A percentile compares a stretch with the other conserved stretches of the same genome.
Evolutionary conservation across 2,797 vertebrate species (phyloP).

Genomic region (Chelmon rostratus): DNA sequence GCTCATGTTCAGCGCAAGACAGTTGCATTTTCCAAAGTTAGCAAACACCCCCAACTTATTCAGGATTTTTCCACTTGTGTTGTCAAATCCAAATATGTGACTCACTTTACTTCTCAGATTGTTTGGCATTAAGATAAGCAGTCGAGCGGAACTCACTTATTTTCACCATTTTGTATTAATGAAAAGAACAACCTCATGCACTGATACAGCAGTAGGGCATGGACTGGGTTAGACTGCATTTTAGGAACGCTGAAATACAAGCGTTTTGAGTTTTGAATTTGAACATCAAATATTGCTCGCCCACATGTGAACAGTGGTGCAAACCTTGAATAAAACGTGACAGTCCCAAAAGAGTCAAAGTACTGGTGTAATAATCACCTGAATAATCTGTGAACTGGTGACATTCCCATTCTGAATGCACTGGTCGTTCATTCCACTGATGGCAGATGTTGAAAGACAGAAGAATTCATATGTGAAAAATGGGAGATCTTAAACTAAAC

Average conservation of each 20-base stretch:
- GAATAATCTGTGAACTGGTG: not conserved
- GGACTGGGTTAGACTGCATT: too few relatives aligned
- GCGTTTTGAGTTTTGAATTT: not conserved
- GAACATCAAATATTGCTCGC: not conserved
- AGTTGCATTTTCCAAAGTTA: not conserved
- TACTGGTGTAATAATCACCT: not conserved
- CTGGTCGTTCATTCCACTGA: not conserved
- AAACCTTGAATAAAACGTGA: not conserved
- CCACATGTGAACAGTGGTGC: not conserved
- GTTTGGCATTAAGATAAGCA: not conserved
- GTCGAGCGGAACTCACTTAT: not conserved
- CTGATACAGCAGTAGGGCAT: not conserved
- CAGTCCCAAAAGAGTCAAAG: not conserved
- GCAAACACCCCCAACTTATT: not conserved
- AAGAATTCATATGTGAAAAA: not conserved
- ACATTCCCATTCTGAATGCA: not conserved
- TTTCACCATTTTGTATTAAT: not conserved
- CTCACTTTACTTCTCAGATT: too few relatives aligned
- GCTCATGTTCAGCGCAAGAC: not conserved
- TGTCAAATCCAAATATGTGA: not conserved
- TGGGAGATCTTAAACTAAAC: not conserved
- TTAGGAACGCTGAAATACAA: not conserved
- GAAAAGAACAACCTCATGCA: too few relatives aligned
- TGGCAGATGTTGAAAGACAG: not conserved
- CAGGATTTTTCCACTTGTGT: not conserved